Evolutionary conservation across 1,140 invertebrate species (phyloP).

Genomic region (Pinna nobilis): DNA sequence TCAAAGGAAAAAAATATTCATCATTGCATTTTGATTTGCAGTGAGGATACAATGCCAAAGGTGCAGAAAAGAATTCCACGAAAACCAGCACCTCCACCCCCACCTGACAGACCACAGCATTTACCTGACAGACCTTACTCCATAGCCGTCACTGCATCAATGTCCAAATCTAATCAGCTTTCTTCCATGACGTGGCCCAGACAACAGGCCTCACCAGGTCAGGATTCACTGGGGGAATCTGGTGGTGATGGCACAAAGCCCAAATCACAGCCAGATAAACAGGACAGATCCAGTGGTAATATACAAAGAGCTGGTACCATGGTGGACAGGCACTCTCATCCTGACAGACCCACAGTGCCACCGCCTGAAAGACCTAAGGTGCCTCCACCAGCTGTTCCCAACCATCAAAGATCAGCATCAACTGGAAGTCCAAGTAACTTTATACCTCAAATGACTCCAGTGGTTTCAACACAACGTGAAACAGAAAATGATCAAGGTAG

Average conservation of each 20-base stretch:
- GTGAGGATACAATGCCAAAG: slow-evolving; percentile 51
- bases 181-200: slow-evolving; percentile 61
- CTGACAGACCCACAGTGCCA: slow-evolving; percentile 51
- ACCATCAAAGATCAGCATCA: slow-evolving; percentile 64
- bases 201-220: slow-evolving; percentile 39
- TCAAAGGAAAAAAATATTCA: neutral
- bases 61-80: slow-evolving; percentile 51
- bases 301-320: slow-evolving; percentile 38
- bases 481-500: slow-evolving; percentile 45
- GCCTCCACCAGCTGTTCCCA: slow-evolving; percentile 50
- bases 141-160: slow-evolving; percentile 61
- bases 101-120: slow-evolving; percentile 47
- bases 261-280: slow-evolving; percentile 47
- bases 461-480: slow-evolving; percentile 3
- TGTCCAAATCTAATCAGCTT: slow-evolving; percentile 24
- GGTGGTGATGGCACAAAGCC: slow-evolving; percentile 38
- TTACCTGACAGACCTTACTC: slow-evolving; percentile 51
- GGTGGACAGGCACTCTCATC: slow-evolving; percentile 19
- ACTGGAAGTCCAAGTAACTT: slow-evolving; percentile 53
- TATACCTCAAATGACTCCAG: slow-evolving; percentile 22
- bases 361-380: slow-evolving; percentile 46
- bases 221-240: neutral
- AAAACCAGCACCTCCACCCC: slow-evolving; percentile 67
- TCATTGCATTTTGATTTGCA: slow-evolving; percentile 30
- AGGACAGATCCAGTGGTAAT: slow-evolving; percentile 36